phyloP scores from a whole-genome alignment of 2,797 vertebrate genomes.

The Toxotes lorentzi region DNA sequence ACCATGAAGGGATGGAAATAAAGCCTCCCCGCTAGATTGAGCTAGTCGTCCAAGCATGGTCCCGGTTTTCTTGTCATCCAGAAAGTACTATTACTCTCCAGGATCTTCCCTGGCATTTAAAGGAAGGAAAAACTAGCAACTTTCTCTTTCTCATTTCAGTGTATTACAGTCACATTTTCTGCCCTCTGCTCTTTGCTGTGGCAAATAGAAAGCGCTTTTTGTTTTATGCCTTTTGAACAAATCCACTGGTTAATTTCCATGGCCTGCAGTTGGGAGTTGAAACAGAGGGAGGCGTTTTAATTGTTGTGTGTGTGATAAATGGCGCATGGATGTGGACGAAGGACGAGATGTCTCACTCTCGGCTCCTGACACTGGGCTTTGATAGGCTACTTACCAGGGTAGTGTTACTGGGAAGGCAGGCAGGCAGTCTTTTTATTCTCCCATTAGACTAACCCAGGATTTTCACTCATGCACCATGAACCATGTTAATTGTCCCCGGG shows the following conservation, averaged over 20 bases:
- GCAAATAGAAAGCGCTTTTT: conserved; percentile 30
- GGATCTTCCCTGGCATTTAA: conserved; percentile 44
- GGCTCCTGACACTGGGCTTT: conserved; percentile 66
- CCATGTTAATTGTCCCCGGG: conserved; percentile 82
- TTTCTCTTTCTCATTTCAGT: conserved; percentile 35
- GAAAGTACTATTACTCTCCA: conserved; percentile 56
- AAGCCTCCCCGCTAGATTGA: conserved; percentile 59
- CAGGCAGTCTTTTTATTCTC: conserved; percentile 74
- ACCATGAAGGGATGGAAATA: conserved; percentile 69
- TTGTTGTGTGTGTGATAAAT: conserved; percentile 75
- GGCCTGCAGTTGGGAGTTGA: conserved; percentile 41
- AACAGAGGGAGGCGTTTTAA: conserved; percentile 61
- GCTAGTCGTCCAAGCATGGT: conserved; percentile 46
- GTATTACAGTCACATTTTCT: conserved; percentile 40
- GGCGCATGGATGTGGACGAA: conserved; percentile 53
- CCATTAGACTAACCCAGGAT: conserved; percentile 77
- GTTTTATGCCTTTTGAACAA: conserved; percentile 58
- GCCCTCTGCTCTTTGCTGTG: conserved; percentile 20
- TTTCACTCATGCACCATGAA: conserved; percentile 82
- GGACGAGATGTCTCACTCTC: conserved; percentile 69
- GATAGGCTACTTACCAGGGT: conserved; percentile 72
- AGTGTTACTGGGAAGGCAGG: conserved; percentile 64
- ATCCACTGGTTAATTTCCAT: conserved; percentile 64
- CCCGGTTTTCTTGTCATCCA: conserved; percentile 60
- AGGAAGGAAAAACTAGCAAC: conserved; percentile 34